These are phyloP conservation scores for Natrix natrix DNA, from an alignment of 2,797 vertebrate genomes.

Conservation along the genomic window DNA sequence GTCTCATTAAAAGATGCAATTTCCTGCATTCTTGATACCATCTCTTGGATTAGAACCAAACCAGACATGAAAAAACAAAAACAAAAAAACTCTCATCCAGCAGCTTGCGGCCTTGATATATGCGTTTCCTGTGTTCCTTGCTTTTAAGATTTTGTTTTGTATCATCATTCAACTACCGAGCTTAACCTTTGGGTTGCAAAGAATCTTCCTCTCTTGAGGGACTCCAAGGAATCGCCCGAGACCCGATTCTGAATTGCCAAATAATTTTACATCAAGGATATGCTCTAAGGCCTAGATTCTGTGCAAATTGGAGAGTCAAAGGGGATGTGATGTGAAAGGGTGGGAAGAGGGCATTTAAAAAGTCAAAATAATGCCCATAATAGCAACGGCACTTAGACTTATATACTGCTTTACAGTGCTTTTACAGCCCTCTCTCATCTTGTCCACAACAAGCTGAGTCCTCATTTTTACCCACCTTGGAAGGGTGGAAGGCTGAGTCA, in stretches of 20 bases:
- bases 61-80: background rate
- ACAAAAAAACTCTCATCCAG: background rate
- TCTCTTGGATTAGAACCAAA: conserved; percentile 24
- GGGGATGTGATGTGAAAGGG: background rate
- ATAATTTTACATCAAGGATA: background rate
- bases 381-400: too few species aligned
- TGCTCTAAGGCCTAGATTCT: background rate
- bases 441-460: too few species aligned
- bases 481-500: too few species aligned
- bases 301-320: background rate
- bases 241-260: background rate
- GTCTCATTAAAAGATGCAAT: conserved; percentile 33
- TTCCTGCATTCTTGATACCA: conserved; percentile 32
- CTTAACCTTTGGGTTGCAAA: background rate
- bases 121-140: background rate
- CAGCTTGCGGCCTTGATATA: background rate
- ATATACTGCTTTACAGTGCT: too few species aligned
- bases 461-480: too few species aligned
- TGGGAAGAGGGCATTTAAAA: background rate
- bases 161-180: background rate
- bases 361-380: background rate
- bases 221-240: too few species aligned
- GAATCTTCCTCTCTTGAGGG: background rate
- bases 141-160: background rate
- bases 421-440: too few species aligned